Percentiles rank a stretch among this genome's conserved stretches.
Conservation (phyloP, 2,888 invertebrate species). For the Lasioglossum calceatum region DNA sequence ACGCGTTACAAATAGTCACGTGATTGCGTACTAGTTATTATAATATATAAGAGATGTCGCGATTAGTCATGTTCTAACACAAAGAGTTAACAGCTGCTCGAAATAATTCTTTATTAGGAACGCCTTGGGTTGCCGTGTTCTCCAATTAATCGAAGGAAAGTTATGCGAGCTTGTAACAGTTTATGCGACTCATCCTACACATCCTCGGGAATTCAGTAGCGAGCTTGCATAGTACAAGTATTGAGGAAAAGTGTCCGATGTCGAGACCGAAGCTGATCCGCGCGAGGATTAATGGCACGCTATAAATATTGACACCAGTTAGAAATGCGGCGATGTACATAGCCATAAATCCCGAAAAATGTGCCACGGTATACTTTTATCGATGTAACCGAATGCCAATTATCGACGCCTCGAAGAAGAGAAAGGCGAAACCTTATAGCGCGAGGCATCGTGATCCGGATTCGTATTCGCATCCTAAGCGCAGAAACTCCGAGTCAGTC, state of each 20-base stretch:
- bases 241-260: constrained; percentile 28
- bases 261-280: constrained; percentile 51
- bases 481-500: constrained; percentile 24
- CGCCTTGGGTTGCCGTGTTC: background rate
- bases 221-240: background rate
- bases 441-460: constrained; percentile 45
- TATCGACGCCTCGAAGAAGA: constrained; percentile 80
- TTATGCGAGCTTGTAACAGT: background rate
- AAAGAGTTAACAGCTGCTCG: background rate
- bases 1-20: too few relatives aligned
- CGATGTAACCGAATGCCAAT: constrained; percentile 83
- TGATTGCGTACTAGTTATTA: too few relatives aligned
- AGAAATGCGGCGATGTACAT: constrained; percentile 71
- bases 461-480: constrained; percentile 61
- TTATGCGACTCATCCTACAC: background rate
- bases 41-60: too few relatives aligned
- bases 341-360: constrained; percentile 67
- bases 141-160: background rate
- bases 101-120: background rate
- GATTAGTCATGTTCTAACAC: too few relatives aligned
- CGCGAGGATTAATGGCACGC: constrained; percentile 71
- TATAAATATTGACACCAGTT: constrained; percentile 80
- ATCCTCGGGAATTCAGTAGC: background rate
- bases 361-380: constrained; percentile 77
- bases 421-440: constrained; percentile 78